Evolutionary conservation across 2,888 invertebrate species (phyloP), one percentile per base, ranked within the genome.

Genomic region (Synanthedon myopaeformis): DNA sequence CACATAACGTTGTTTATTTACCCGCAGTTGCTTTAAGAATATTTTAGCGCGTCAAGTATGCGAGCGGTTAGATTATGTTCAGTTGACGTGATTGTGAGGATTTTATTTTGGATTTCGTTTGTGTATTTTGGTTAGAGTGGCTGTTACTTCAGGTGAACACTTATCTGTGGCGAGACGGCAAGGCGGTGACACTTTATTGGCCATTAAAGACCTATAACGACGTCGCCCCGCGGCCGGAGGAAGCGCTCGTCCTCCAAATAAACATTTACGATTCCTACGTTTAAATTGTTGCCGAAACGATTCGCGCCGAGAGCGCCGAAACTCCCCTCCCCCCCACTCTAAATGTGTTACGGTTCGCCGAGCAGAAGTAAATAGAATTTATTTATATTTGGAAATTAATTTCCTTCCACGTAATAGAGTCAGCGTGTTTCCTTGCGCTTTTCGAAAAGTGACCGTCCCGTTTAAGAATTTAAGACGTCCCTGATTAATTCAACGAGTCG

Each of bases 201-300:
- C 77, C 77, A 82, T 84, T 84, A 82, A 80, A 79, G 72, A 81
- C 75, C 79, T 74, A 76, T 84, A 84, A 84, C 80, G 82, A 80
- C 69, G 72, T 74, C 74, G 74, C 74, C 75, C 71, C 70, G 74
- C 76, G 71, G 61, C 65, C 71, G 72, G 69, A 74, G 48, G 41
- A 41, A 13, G 28, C 54, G 51, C 55, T 48, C 48, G 53, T 74
- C 68, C 71, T 71, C 76, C 76, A 79, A 83, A 83, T 82, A 83
- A 84, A 83, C 84, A 83, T 83, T 84, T 83, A 82, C 82, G 82
- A 79, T 77, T 76, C 65, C 71, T 68, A 64, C 79, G 76, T 75
- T 80, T 81, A 83, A 82, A 82, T 84, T 81, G 82, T 83, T 80
- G 79, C 79, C 80, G 74, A 76, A 82, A 80, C 82, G 81, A 78